These are phyloP conservation scores for Himalopsyche tibetana DNA, from an alignment of 2,888 invertebrate genomes.

Conservation along the genomic window DNA sequence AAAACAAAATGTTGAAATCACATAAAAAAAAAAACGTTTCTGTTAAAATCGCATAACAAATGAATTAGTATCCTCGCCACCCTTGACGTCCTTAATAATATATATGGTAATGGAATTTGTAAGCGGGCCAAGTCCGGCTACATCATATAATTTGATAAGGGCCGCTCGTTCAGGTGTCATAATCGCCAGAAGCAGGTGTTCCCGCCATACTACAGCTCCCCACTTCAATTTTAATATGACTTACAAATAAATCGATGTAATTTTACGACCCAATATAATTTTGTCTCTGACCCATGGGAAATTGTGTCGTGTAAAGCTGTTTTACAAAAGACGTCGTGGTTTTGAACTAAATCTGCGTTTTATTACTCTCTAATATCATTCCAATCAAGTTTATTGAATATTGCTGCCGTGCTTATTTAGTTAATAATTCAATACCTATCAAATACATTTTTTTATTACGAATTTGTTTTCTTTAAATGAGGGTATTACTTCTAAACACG, in stretches of 20 bases:
- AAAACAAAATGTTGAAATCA: too few relatives aligned
- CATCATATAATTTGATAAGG: slow-evolving; percentile 23
- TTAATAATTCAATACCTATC: too few relatives aligned
- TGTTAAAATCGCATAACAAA: too few relatives aligned
- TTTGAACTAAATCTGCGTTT: slow-evolving; percentile 4
- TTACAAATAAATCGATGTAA: slow-evolving; percentile 20
- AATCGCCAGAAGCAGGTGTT: slow-evolving; percentile 2
- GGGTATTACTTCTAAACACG: too few relatives aligned
- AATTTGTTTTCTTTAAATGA: too few relatives aligned
- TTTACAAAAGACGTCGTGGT: neutral
- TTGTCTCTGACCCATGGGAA: neutral
- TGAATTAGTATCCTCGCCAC: neutral
- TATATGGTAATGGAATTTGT: slow-evolving; percentile 9
- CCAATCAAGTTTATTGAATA: too few relatives aligned
- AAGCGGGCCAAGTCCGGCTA: neutral
- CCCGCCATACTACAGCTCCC: neutral
- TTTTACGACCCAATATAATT: slow-evolving; percentile 23
- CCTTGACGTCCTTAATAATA: neutral
- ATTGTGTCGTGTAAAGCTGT: neutral
- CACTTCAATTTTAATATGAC: slow-evolving; percentile 21
- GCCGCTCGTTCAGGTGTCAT: slow-evolving; percentile 34
- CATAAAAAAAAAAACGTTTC: too few relatives aligned
- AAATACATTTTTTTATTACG: too few relatives aligned
- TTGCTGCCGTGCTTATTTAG: too few relatives aligned
- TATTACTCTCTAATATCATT: neutral